These are phyloP conservation scores for Discoglossus pictus DNA, from an alignment of 2,797 vertebrate species.

Conservation along the genomic window DNA sequence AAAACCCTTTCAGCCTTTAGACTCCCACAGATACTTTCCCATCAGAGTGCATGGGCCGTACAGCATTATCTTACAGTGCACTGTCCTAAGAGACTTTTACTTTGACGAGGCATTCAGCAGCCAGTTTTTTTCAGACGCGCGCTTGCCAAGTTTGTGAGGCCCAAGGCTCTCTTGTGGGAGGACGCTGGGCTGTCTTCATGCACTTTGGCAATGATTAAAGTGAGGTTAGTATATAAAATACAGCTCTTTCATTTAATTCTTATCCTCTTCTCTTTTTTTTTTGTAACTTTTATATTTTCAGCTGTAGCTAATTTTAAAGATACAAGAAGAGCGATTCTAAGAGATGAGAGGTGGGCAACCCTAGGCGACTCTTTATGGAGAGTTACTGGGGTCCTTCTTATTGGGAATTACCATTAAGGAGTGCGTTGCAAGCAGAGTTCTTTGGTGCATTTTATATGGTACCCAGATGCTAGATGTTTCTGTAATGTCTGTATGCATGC, in stretches of 20 bases:
- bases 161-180: constrained; percentile 77
- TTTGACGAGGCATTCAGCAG: constrained; percentile 62
- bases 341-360: too few relatives aligned
- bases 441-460: too few relatives aligned
- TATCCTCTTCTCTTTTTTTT: constrained; percentile 64
- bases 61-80: constrained; percentile 17
- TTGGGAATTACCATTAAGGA: too few relatives aligned
- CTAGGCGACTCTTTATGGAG: too few relatives aligned
- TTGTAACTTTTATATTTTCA: constrained; percentile 64
- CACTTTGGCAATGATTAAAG: constrained; percentile 79
- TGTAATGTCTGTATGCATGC: too few relatives aligned
- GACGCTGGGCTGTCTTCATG: constrained; percentile 73
- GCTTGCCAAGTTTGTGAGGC: constrained; percentile 72
- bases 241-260: constrained; percentile 60
- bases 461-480: too few relatives aligned
- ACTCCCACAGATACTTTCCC: too few relatives aligned
- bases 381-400: too few relatives aligned
- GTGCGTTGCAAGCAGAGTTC: too few relatives aligned
- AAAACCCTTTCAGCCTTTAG: too few relatives aligned
- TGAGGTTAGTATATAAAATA: constrained; percentile 69
- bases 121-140: constrained; percentile 48
- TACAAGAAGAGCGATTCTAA: too few relatives aligned
- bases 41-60: background rate
- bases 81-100: constrained; percentile 65
- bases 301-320: too few relatives aligned